Base-by-base conservation (phyloP, 1,140 invertebrate species). In the Elysia chlorotica region DNA sequence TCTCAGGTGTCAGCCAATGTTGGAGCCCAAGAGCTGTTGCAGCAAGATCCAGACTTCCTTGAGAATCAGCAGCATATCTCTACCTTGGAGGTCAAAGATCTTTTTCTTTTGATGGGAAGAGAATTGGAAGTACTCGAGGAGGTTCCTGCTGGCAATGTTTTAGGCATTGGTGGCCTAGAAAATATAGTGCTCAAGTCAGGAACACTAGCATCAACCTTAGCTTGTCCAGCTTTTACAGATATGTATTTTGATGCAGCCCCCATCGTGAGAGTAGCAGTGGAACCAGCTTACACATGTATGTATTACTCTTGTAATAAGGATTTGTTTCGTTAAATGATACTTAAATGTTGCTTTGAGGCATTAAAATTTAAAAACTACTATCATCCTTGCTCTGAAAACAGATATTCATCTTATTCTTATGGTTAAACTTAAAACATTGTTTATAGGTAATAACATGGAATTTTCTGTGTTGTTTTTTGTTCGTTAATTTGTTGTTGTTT, bases 71-170 rank as follows among this genome's bases (percentile, higher is more conserved):
- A 92, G 78, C 89, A 93, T 72, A 82, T 89, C 14, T 86, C 85
- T 76, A 86, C 91, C 54, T 91, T 90, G 6, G 90, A 86, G 77
- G 90, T 97, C 6, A 88, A 90, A 19, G 91, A 92, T 80, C 85
- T 99, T 0, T 99, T 96, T 83, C 87, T 98, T 75, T 89, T 99
- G 31, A 96, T 99, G 94, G 98, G 98, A 3, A 89, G 95, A 81
- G 97, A 99, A 80, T 86, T 99, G 36, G 92, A 96, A 86, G 79
- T 89, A 0, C 89, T 98, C 21, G 91, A 93, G 36, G 89, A 91
- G 83, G 59, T 74, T 3, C 54, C 69, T 1, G 79, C 80, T 17
- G 80, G 80, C 65, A 82, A 82, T 76, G 71, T 81, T 56, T 59
- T 82, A 88, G 94, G 93, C 62, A 96, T 99, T 73, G 93, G 94